Base-by-base conservation (phyloP, 2,113 vertebrate species). In the Puffinus mauretanicus region DNA sequence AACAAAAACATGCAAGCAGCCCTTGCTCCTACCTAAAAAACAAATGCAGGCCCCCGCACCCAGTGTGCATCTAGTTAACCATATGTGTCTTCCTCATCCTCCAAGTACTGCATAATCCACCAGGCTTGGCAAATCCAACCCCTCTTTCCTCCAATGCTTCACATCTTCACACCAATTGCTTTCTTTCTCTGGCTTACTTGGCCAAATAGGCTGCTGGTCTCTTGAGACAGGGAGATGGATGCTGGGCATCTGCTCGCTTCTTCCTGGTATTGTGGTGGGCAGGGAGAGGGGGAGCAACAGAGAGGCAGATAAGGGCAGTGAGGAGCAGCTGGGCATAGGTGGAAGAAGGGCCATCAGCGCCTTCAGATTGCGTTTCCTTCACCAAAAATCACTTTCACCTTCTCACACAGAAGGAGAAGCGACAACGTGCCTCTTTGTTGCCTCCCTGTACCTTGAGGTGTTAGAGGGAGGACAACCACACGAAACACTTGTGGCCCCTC, bases 21-120 rank as follows among this genome's bases (percentile, higher is more conserved):
- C n/a, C 25, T 71, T 84, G 34, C 46, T 95, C 22, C 75, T 42
- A 87, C 66, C 82, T 95, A 44, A 46, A 85, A 91, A 42, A 62
- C 40, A 86, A 54, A 94, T 57, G 32, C 76, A 88, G 75, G 34
- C 34, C 46, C 52, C 61, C 4, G 1, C 51, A 58, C 49, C 46
- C 78, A 58, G 34, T 77, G 51, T 91, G 70, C 62, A 89, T 93
- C 58, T 87, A 85, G 62, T 89, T 95, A 89, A 90, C 73, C 82
- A 51, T 94, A 51, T 69, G 82, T 38, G 60, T 70, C 81, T 85
- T 94, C 86, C 25, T 89, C 54, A 72, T 80, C 78, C 62, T 95
- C 77, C 69, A 84, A 76, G 62, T 75, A 7, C 77, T 87, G 86
- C 36, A 18, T 93, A 91, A 96, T 88, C 79, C 92, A 91, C 54